phyloP scores from a whole-genome alignment of 2,797 vertebrate genomes.

The Spinibarbus caldwelli region DNA sequence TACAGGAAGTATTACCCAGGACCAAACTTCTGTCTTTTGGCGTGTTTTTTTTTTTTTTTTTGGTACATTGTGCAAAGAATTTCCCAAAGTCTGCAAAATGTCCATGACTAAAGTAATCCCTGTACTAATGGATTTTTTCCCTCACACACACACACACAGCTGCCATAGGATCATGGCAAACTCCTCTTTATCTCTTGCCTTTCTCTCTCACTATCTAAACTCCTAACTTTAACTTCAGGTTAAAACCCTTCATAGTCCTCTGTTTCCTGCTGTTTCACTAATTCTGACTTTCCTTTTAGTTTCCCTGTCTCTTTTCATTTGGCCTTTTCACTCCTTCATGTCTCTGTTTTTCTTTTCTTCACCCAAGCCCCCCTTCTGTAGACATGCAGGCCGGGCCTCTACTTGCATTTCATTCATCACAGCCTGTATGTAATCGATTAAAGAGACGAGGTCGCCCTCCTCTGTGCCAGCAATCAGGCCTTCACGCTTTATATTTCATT shows the following conservation, averaged over 20 bases:
- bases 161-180: conserved; percentile 12
- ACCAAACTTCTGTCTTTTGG: conserved; percentile 48
- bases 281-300: conserved; percentile 18
- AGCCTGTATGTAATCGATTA: conserved; percentile 54
- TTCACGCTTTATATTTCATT: conserved; percentile 55
- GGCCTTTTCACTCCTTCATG: conserved; percentile 1
- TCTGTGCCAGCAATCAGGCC: conserved; percentile 53
- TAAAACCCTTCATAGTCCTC: neutral
- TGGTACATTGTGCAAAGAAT: conserved; percentile 22
- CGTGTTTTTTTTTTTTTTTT: too few species aligned
- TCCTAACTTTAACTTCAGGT: neutral
- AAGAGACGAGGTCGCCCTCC: conserved; percentile 38
- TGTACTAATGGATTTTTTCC: neutral
- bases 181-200: conserved; percentile 20
- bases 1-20: conserved; percentile 35
- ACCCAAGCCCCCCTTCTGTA: neutral
- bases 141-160: conserved; percentile 25
- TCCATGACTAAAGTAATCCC: conserved; percentile 53
- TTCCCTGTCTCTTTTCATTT: neutral
- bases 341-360: conserved; percentile 22
- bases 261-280: neutral
- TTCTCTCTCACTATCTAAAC: neutral
- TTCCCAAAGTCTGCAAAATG: conserved; percentile 56
- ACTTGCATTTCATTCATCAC: conserved; percentile 51
- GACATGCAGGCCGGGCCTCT: conserved; percentile 13